Evolutionary conservation across 2,113 vertebrate species (phyloP).

Genomic region (Garra rufa): DNA sequence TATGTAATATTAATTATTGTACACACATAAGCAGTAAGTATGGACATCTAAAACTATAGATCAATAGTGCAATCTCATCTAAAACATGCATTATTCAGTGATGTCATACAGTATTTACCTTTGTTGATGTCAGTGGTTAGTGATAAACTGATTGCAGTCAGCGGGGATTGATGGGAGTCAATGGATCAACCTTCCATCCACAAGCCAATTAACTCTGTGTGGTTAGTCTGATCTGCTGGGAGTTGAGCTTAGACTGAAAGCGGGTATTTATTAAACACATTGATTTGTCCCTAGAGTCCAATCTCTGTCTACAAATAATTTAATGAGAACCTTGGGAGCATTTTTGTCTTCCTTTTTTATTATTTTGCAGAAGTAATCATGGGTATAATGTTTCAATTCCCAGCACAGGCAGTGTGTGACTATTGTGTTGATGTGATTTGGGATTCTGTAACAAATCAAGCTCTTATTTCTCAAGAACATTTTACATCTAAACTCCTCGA

Average conservation of each 20-base stretch:
- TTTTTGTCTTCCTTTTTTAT: background rate
- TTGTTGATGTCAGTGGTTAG: constrained; percentile 4
- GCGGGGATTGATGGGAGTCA: constrained; percentile 8
- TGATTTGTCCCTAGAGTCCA: constrained; percentile 17
- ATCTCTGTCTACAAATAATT: constrained; percentile 28
- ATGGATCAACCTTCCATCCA: constrained; percentile 26
- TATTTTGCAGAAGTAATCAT: constrained; percentile 13
- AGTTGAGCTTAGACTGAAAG: constrained; percentile 25
- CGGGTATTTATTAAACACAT: constrained; percentile 30
- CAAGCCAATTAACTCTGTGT: constrained; percentile 36
- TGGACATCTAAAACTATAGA: background rate
- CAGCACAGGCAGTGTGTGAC: constrained; percentile 5
- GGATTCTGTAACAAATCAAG: background rate
- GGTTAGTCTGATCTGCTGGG: constrained; percentile 14
- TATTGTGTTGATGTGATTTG: constrained; percentile 12
- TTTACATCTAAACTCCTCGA: background rate
- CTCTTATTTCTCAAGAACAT: constrained; percentile 2
- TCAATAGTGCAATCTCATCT: background rate
- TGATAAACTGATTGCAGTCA: constrained; percentile 25
- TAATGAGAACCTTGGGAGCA: constrained; percentile 24
- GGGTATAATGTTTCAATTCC: constrained; percentile 10
- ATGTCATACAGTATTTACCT: background rate
- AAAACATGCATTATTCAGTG: background rate
- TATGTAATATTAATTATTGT: background rate
- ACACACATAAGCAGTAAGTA: background rate